Base-by-base conservation (phyloP, 1,140 invertebrate genomes). In the Cheumatopsyche charites region DNA sequence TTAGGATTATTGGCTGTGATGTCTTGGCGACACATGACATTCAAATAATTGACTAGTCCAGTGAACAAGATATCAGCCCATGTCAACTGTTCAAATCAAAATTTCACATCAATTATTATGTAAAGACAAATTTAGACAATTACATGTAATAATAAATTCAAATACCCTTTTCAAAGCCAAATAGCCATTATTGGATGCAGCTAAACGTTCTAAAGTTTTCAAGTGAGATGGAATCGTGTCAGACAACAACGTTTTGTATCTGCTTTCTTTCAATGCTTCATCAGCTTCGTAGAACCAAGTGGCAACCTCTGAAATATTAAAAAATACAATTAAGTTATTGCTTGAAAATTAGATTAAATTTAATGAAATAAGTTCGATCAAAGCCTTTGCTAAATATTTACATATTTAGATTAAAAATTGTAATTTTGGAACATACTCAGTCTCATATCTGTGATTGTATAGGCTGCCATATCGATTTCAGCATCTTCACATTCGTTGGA, bases 1-100 rank as follows among this genome's bases (percentile, higher is more conserved):
- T 86, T 86, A 3, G 87, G 85, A 75, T 87, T 87, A 1, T 87
- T 86, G 19, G 86, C 87, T 36, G 87, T 76, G 0, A 90, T 78
- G 70, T 90, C 84, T 2, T 80, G 80, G 63, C 84, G 83, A 2
- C 82, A 78, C 83, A 89, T 86, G 63, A 79, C 82, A 75, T 86
- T 87, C 72, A 91, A 72, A 75, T 89, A 88, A 75, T 90, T 87
- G 66, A 88, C 79, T 49, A 89, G 76, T 47, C 80, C 86, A 26
- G 88, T 86, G 71, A 91, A 88, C 75, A 82, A 82, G 3, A 91
- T 73, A 79, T 91, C 90, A 36, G 88, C 89, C 88, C 88, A 90
- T 11, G 88, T 86, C 1, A 90, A 78, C 88, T 89, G 78, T 63
- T 81, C 83, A 78, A 47, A 67, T 70, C 74, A n/a, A n/a, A n/a